phyloP scores from a whole-genome alignment of 2,113 vertebrate genomes.

The Cyanoderma ruficeps region DNA sequence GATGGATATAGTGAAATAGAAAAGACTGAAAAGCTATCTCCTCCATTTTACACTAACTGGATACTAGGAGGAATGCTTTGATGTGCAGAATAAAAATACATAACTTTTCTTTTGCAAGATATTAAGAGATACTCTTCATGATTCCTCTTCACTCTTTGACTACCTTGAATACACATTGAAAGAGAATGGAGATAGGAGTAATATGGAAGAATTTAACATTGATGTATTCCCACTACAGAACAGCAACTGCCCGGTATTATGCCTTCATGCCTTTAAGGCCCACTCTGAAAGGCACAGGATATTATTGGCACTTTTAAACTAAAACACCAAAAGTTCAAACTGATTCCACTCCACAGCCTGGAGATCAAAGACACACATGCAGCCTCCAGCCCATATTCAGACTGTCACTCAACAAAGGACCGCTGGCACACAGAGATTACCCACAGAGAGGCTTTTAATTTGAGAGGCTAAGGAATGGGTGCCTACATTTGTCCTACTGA shows the following conservation, averaged over 20 bases:
- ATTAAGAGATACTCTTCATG: neutral
- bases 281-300: neutral
- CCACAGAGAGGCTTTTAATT: neutral
- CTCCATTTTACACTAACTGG: neutral
- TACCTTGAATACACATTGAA: neutral
- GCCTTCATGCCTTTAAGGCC: neutral
- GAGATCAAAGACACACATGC: fast-evolving
- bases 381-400: neutral
- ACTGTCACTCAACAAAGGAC: neutral
- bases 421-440: neutral
- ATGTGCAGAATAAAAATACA: neutral
- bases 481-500: neutral
- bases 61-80: neutral
- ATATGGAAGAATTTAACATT: neutral
- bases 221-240: neutral
- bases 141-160: neutral
- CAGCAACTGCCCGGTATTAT: neutral
- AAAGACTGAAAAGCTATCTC: neutral
- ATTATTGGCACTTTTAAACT: neutral
- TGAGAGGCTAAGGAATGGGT: neutral
- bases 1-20: neutral
- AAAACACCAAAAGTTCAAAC: neutral
- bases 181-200: neutral
- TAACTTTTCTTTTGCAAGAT: neutral
- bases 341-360: neutral